phyloP scores from a whole-genome alignment of 2,888 invertebrate species.

The Drosophila pullipes region DNA sequence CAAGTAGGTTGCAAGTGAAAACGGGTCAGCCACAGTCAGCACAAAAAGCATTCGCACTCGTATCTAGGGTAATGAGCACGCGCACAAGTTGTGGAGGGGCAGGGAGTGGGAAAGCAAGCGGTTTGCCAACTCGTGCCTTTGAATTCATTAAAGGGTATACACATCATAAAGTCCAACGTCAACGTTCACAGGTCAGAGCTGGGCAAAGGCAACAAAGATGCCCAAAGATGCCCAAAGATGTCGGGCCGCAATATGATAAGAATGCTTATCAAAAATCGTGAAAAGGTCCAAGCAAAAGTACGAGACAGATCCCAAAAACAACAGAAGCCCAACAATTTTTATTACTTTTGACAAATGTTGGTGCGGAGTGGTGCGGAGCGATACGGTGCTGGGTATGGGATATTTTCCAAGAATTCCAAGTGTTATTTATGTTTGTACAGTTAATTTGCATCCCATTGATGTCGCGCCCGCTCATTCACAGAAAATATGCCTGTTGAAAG shows the following conservation, averaged over 20 bases:
- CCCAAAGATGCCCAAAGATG: slow-evolving; percentile 30
- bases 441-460: slow-evolving; percentile 79
- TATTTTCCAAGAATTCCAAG: slow-evolving; percentile 70
- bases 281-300: slow-evolving; percentile 20
- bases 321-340: slow-evolving; percentile 75
- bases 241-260: slow-evolving; percentile 48
- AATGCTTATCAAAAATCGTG: slow-evolving; percentile 56
- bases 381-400: not conserved
- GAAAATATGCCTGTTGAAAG: slow-evolving; percentile 51
- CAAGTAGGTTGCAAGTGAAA: slow-evolving; percentile 51
- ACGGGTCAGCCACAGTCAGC: slow-evolving; percentile 46
- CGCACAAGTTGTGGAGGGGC: slow-evolving; percentile 24
- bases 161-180: slow-evolving; percentile 44
- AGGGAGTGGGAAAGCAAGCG: not conserved
- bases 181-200: slow-evolving; percentile 30
- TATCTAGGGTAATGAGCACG: slow-evolving; percentile 71
- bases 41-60: slow-evolving; percentile 48
- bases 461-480: slow-evolving; percentile 67
- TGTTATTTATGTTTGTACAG: slow-evolving; percentile 79
- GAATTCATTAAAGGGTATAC: slow-evolving; percentile 68
- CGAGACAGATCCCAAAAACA: slow-evolving; percentile 34
- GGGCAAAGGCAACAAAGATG: slow-evolving; percentile 50
- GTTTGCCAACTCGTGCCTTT: slow-evolving; percentile 52
- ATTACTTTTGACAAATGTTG: slow-evolving; percentile 71
- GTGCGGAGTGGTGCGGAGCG: not conserved